Evolutionary conservation across 2,113 vertebrate species (phyloP), one percentile per base, ranked within the genome.

Genomic region (Cephalopterus ornatus): DNA sequence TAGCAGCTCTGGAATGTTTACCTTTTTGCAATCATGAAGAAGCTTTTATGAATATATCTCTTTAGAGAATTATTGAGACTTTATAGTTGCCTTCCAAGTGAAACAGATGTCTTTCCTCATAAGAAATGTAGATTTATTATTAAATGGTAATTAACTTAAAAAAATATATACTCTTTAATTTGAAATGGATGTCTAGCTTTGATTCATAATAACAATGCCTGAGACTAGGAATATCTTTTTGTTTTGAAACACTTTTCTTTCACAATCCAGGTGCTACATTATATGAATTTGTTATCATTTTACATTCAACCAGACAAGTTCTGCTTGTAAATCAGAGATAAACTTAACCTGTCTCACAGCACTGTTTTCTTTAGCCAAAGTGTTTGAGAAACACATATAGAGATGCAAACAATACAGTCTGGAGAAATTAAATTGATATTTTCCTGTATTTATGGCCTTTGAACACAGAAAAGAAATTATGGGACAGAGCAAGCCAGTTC

Each of bases 121-220:
- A 49, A 82, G 41, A 27, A 85, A 72, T 22, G 5, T 44, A 12
- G 7, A 85, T 50, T 65, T 65, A 72, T 16, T 12, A 70, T 58
- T 30, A 76, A 67, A 32, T 65, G 28, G 24, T 5, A 88, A 70
- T 53, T n/a, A 75, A 24, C 23, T 70, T 56, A 9, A 16, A 61
- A 82, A 28, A 15, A 5, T 62, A n/a, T 20, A 3, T 78, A n/a
- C 0, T 0, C 6, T 62, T 50, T 61, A 42, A 68, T 27, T 58
- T 84, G 26, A 94, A 87, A 82, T 78, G 27, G 44, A 26, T 32
- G 74, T 37, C 46, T 33, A 75, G 9, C 5, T 82, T 78, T 82
- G 32, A 68, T 52, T 68, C 71, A 35, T 39, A 81, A 17, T 33
- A 77, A 42, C 19, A 75, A 32, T 8, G 55, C 12, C 24, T 42